phyloP scores from a whole-genome alignment of 2,888 invertebrate species.

The Pterostichus niger region DNA sequence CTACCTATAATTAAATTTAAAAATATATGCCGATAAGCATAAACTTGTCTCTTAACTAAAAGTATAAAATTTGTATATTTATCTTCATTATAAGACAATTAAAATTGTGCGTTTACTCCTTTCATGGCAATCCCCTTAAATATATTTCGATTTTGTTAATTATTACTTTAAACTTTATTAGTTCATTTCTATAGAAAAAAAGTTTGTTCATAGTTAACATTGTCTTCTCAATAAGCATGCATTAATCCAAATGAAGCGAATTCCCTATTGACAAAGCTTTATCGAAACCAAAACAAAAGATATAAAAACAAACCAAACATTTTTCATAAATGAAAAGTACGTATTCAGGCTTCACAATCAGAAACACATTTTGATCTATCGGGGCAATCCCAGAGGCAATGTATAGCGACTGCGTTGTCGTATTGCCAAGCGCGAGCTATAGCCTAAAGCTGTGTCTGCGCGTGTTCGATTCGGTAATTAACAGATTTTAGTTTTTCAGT shows the following conservation, averaged over 20 bases:
- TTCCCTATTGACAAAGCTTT: not conserved
- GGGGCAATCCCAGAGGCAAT: not conserved
- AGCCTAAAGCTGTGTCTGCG: slow-evolving; percentile 1
- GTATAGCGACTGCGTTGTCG: not conserved
- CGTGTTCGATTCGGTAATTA: slow-evolving; percentile 49
- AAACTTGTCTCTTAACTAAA: too few relatives aligned
- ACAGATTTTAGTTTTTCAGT: slow-evolving; percentile 55
- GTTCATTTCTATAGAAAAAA: too few relatives aligned
- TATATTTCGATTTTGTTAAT: too few relatives aligned
- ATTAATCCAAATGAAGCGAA: not conserved
- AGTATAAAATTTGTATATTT: too few relatives aligned
- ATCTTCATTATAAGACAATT: too few relatives aligned
- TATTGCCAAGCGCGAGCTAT: not conserved
- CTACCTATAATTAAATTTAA: too few relatives aligned
- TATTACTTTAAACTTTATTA: too few relatives aligned
- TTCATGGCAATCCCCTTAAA: too few relatives aligned
- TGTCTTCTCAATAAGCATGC: not conserved
- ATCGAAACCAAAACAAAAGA: slow-evolving; percentile 11
- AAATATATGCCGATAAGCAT: too few relatives aligned
- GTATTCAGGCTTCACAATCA: slow-evolving; percentile 13
- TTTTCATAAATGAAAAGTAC: slow-evolving; percentile 33
- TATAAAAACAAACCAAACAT: slow-evolving; percentile 1
- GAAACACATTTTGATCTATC: slow-evolving; percentile 21
- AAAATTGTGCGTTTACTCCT: too few relatives aligned
- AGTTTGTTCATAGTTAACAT: too few relatives aligned